Conservation (phyloP, 2,113 vertebrate genomes). For the Bos javanicus region DNA sequence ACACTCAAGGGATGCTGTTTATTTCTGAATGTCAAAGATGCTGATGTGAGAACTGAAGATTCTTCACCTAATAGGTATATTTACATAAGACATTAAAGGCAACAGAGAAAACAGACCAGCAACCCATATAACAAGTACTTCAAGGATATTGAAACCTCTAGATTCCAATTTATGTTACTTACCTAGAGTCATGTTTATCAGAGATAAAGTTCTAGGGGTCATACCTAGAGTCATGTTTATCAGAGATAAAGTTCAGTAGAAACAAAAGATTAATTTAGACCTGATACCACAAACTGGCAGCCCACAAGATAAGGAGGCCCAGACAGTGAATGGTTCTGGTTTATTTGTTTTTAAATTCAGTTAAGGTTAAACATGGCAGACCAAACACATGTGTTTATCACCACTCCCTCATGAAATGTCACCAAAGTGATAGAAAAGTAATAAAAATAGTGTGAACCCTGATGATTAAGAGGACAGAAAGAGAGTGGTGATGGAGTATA, state of each 20-base stretch:
- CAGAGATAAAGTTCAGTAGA: background rate
- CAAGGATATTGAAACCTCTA: background rate
- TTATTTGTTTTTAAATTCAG: background rate
- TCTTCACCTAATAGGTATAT: background rate
- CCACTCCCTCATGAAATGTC: background rate
- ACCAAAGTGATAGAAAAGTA: background rate
- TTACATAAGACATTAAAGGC: conserved; percentile 42
- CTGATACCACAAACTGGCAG: background rate
- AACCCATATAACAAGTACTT: conserved; percentile 4
- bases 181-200: background rate
- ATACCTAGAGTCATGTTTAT: background rate
- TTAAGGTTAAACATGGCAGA: background rate
- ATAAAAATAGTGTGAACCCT: background rate
- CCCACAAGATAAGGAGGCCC: background rate
- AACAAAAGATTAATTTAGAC: conserved; percentile 21
- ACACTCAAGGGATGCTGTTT: background rate
- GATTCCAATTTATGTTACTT: conserved; percentile 3
- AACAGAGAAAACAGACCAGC: background rate
- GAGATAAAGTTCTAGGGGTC: background rate
- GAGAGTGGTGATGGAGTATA: background rate
- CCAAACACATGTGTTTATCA: background rate
- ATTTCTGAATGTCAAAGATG: conserved; percentile 31
- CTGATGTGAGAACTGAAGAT: background rate
- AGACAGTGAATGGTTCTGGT: background rate
- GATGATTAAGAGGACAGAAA: background rate